phyloP scores from a whole-genome alignment of 2,113 vertebrate genomes.

The Nothocercus nigrocapillus region DNA sequence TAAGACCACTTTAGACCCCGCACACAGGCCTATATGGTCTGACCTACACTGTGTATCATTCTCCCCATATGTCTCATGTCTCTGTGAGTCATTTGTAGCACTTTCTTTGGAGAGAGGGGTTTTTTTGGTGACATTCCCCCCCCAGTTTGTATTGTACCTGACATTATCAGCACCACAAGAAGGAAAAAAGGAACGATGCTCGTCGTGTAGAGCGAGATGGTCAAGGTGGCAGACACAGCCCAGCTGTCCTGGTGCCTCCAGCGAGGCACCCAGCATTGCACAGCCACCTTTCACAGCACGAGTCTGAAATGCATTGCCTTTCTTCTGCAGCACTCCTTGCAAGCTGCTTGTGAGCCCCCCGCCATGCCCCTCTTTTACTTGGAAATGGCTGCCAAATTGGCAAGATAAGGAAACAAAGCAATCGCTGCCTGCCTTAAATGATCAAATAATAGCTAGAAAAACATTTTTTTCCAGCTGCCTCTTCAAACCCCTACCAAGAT shows the following conservation, averaged over 20 bases:
- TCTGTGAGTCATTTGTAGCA: not conserved
- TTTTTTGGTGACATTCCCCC: not conserved
- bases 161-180: not conserved
- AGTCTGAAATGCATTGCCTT: no score
- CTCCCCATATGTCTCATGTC: not conserved
- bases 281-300: not conserved
- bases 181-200: not conserved
- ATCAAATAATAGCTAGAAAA: not conserved
- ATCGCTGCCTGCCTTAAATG: slow-evolving; percentile 55
- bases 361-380: not conserved
- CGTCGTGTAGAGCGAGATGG: not conserved
- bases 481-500: not conserved
- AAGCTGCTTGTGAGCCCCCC: not conserved
- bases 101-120: not conserved
- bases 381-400: not conserved
- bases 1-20: not conserved
- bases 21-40: not conserved
- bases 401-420: slow-evolving; percentile 1
- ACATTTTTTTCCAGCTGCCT: not conserved
- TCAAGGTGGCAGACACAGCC: not conserved
- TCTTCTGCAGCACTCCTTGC: not conserved
- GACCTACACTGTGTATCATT: not conserved
- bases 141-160: not conserved
- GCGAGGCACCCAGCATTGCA: not conserved
- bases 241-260: not conserved